Evolutionary conservation across 2,888 invertebrate species (phyloP).

Genomic region (Malthinus flaveolus): DNA sequence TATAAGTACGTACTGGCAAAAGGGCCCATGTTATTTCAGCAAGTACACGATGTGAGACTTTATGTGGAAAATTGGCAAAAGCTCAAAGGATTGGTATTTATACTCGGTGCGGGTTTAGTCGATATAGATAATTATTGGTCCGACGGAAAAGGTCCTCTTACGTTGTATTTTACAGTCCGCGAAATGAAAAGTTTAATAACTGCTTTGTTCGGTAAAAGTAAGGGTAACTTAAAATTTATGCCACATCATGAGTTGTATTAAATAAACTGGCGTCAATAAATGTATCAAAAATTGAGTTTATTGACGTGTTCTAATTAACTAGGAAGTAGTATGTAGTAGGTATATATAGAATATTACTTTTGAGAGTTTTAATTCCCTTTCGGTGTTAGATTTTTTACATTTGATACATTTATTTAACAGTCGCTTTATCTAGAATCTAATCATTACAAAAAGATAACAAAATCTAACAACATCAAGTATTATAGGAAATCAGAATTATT

Average conservation of each 20-base stretch:
- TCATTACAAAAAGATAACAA: too few relatives aligned
- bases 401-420: too few relatives aligned
- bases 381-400: too few relatives aligned
- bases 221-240: too few relatives aligned
- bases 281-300: not conserved
- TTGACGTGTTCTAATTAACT: not conserved
- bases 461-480: too few relatives aligned
- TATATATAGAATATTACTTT: too few relatives aligned
- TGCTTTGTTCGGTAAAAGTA: conserved; percentile 69
- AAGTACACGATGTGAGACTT: conserved; percentile 63
- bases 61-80: conserved; percentile 76
- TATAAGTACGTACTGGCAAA: conserved; percentile 72
- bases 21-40: conserved; percentile 73
- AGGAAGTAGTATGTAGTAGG: too few relatives aligned
- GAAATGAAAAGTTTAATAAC: conserved; percentile 84
- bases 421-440: too few relatives aligned
- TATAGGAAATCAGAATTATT: too few relatives aligned
- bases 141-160: conserved; percentile 85
- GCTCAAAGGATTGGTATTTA: conserved; percentile 77
- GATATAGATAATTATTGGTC: conserved; percentile 89
- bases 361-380: too few relatives aligned
- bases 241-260: not conserved
- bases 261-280: not conserved
- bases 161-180: conserved; percentile 76
- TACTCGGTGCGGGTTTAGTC: conserved; percentile 79